Percentiles rank a stretch among this genome's conserved stretches.
These are phyloP conservation scores for Coreoperca whiteheadi DNA, from an alignment of 2,113 vertebrate genomes.

Conservation along the genomic window DNA sequence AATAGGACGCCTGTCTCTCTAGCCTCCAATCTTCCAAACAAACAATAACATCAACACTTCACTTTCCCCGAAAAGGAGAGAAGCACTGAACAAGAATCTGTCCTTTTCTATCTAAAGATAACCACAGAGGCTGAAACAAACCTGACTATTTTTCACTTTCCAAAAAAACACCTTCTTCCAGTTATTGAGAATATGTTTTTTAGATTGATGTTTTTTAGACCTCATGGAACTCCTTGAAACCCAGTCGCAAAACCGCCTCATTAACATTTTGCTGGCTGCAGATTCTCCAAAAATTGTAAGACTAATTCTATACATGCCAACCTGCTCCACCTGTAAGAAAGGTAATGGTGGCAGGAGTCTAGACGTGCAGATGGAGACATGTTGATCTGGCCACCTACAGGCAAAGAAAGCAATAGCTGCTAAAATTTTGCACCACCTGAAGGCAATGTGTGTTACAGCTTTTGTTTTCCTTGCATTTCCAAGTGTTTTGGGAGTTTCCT, in stretches of 20 bases:
- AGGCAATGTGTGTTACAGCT: no score
- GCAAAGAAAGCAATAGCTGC: constrained; percentile 8
- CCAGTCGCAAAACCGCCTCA: constrained; percentile 26
- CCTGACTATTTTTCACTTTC: constrained; percentile 26
- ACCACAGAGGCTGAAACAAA: constrained; percentile 25
- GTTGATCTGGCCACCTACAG: neutral
- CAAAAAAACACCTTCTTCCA: constrained; percentile 40
- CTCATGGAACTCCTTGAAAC: constrained; percentile 8
- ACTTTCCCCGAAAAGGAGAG: constrained; percentile 20
- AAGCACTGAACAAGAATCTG: constrained; percentile 11
- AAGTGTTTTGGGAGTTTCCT: no score
- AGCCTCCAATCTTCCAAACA: constrained; percentile 66
- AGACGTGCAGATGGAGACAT: constrained; percentile 3
- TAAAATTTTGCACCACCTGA: constrained; percentile 18
- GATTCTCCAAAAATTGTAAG: constrained; percentile 15
- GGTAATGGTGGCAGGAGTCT: constrained; percentile 7
- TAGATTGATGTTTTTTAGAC: constrained; percentile 3
- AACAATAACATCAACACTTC: constrained; percentile 65
- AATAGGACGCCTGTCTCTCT: constrained; percentile 68
- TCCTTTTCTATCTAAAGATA: constrained; percentile 40
- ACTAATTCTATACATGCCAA: neutral
- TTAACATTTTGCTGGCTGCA: constrained; percentile 31
- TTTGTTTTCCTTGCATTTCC: no score
- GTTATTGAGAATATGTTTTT: constrained; percentile 15
- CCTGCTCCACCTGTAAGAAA: constrained; percentile 11